Conservation (phyloP, 2,888 invertebrate genomes). For the Rhodophaea formosa region DNA sequence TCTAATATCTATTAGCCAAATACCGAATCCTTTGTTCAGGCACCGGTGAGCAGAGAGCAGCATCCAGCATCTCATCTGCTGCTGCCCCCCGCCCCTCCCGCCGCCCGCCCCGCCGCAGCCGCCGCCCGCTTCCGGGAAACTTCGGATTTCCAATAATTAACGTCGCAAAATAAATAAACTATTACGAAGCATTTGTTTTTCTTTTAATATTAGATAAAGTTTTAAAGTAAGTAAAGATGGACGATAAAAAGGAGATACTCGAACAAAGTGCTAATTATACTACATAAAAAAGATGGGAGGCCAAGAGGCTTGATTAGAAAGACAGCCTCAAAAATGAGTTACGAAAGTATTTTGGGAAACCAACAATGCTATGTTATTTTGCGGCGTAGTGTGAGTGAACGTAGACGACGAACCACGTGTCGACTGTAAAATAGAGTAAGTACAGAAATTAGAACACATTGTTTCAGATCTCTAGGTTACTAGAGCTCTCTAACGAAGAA, state of each 20-base stretch:
- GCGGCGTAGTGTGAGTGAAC: not conserved
- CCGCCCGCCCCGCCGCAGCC: constrained; percentile 24
- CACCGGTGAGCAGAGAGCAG: constrained; percentile 10
- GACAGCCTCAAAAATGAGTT: not conserved
- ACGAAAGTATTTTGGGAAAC: not conserved
- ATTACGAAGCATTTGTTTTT: constrained; percentile 4
- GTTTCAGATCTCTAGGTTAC: too few species aligned
- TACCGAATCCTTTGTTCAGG: constrained; percentile 12
- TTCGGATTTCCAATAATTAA: constrained; percentile 38
- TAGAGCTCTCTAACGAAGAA: too few species aligned
- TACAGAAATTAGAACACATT: not conserved
- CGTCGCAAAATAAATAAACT: constrained; percentile 30
- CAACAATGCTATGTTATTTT: not conserved
- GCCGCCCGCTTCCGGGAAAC: constrained; percentile 38
- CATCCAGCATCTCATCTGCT: constrained; percentile 22
- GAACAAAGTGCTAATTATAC: too few species aligned
- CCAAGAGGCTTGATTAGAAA: not conserved
- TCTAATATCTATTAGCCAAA: not conserved
- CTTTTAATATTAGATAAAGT: not conserved
- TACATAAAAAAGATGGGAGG: too few species aligned
- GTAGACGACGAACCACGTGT: not conserved
- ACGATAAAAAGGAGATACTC: too few species aligned
- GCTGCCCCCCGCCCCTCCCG: constrained; percentile 17
- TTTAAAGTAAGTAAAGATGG: too few species aligned
- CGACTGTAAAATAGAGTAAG: not conserved